These are phyloP conservation scores for Vespertilio murinus DNA, from an alignment of 2,797 vertebrate genomes.

Conservation along the genomic window DNA sequence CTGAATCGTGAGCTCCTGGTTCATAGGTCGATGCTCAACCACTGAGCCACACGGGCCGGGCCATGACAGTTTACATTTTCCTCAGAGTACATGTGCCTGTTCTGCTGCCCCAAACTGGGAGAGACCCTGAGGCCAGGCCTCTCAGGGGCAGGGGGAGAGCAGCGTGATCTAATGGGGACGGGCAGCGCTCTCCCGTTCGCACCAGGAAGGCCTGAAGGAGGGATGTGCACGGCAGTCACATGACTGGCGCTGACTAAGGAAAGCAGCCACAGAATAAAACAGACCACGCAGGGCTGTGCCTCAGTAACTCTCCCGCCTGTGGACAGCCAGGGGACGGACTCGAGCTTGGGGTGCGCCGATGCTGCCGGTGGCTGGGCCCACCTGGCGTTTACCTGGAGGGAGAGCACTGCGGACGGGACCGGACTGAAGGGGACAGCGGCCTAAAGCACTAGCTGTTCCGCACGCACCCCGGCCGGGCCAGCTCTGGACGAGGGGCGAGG, in stretches of 20 bases:
- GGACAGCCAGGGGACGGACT: not conserved
- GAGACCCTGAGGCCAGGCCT: not conserved
- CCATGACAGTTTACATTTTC: not conserved
- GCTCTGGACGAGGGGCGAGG: not conserved
- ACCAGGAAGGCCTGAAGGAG: not conserved
- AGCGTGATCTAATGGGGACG: not conserved
- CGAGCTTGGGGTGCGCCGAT: not conserved
- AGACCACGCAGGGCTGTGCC: not conserved
- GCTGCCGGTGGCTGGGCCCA: not conserved
- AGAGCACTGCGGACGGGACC: not conserved
- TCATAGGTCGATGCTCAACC: too few species aligned
- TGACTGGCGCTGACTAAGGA: not conserved
- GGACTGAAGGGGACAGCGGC: not conserved
- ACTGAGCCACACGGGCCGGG: too few species aligned
- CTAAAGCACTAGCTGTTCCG: not conserved
- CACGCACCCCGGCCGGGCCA: not conserved
- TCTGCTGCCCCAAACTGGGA: not conserved
- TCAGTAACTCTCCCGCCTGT: not conserved
- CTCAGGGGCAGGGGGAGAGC: not conserved
- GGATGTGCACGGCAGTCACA: not conserved
- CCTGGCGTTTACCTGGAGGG: not conserved
- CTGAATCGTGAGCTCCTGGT: too few species aligned
- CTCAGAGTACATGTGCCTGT: not conserved
- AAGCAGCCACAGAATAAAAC: not conserved
- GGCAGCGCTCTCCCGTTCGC: not conserved